Base-by-base conservation (phyloP, 1,140 invertebrate species). In the Drosophila auraria region DNA sequence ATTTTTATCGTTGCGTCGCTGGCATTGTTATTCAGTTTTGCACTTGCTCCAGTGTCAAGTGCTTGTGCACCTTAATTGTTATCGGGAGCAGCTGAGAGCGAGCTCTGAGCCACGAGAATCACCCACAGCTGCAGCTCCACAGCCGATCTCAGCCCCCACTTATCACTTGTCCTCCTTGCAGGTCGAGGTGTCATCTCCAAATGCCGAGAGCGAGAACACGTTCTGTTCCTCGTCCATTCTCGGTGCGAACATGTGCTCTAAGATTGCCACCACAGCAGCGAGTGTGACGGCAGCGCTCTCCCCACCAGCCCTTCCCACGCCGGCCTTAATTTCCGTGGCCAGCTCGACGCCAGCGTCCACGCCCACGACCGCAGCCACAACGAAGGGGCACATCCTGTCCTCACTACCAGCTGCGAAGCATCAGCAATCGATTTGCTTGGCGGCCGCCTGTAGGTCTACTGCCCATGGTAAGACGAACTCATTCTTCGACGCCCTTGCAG, bases 201-300 rank as follows among this genome's bases (percentile, higher is more conserved):
- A 96, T 93, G 96, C 96, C 61, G 96, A 97, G 75, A 92, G 78
- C 53, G 92, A 93, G 68, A 92, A 92, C 57, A 92, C 91, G 62
- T 91, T 93, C 63, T 93, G 92, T 70, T 93, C 92, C 50, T 89
- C 91, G 69, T 93, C 92, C 45, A 93, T 93, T 70, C 86, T 93
- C 40, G 91, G 91, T 61, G 80, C 91, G 33, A 92, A 92, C 69
- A 93, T 93, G 91, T 93, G 92, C 81, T 90, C 92, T 44, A 93
- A 92, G 72, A 92, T 93, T 70, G 86, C 74, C 57, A 87, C 87
- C 12, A 87, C 92, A 47, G 82, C 91, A 63, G 91, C 86, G 15
- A 93, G 65, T 81, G 87, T 92, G 65, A 92, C 91, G 12, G 82
- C 91, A 25, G 91, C 87, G 12, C 64, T 92, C 8, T 80, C 91